Percentiles rank a stretch among this genome's conserved stretches.
Conservation (phyloP, 1,140 invertebrate species). For the Gerris buenoi region DNA sequence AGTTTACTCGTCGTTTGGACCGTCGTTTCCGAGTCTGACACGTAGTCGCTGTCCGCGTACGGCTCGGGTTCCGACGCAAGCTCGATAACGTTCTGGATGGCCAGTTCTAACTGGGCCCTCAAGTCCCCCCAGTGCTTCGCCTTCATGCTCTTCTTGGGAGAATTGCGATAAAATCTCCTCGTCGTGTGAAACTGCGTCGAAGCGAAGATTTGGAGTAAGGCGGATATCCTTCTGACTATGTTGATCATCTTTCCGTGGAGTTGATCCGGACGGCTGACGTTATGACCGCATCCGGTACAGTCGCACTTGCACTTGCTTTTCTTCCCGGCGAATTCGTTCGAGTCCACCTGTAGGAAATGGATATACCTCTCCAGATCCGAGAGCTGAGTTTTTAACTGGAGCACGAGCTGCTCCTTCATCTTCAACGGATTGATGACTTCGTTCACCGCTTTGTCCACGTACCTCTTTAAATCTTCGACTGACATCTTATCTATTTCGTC, state of each 20-base stretch:
- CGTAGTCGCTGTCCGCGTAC: slow-evolving; percentile 37
- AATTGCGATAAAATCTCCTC: slow-evolving; percentile 57
- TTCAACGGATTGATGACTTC: slow-evolving; percentile 77
- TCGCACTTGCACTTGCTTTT: slow-evolving; percentile 13
- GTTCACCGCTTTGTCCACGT: slow-evolving; percentile 58
- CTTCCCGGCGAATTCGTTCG: not conserved
- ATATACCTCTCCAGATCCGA: slow-evolving; percentile 94
- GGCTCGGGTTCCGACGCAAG: slow-evolving; percentile 39
- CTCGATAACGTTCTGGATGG: slow-evolving; percentile 62
- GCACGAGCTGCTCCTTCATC: slow-evolving; percentile 89
- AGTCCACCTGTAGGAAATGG: slow-evolving; percentile 70
- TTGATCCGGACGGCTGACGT: slow-evolving; percentile 18
- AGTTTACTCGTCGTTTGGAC: slow-evolving; percentile 50
- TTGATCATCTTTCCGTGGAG: slow-evolving; percentile 40
- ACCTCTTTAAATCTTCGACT: slow-evolving; percentile 60
- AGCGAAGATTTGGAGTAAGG: slow-evolving; percentile 81
- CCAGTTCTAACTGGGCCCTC: slow-evolving; percentile 79
- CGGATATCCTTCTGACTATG: slow-evolving; percentile 68
- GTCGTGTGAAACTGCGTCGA: slow-evolving; percentile 65
- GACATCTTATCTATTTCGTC: slow-evolving; percentile 55
- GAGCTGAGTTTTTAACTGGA: slow-evolving; percentile 91
- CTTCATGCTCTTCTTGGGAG: slow-evolving; percentile 67
- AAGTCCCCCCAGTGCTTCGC: slow-evolving; percentile 88
- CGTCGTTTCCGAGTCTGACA: slow-evolving; percentile 44
- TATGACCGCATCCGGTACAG: slow-evolving; percentile 14